A percentile compares a stretch with the other conserved stretches of the same genome.
These are phyloP conservation scores for Lithophane ornitopus DNA, from an alignment of 2,888 invertebrate species.

Conservation along the genomic window DNA sequence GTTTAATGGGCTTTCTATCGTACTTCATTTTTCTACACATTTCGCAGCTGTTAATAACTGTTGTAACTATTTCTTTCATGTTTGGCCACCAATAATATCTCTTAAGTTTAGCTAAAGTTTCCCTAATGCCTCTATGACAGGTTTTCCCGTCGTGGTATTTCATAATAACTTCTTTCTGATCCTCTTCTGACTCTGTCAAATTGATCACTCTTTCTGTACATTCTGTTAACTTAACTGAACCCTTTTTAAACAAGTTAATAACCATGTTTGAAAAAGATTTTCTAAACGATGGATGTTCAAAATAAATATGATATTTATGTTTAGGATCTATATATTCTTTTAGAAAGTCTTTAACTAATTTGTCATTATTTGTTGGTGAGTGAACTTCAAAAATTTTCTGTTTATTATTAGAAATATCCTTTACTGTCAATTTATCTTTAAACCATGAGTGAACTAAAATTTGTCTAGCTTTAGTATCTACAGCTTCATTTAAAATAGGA, in stretches of 20 bases:
- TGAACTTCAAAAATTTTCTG: neutral
- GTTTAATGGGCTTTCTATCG: conserved; percentile 6
- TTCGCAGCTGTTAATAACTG: conserved; percentile 10
- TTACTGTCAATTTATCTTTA: neutral
- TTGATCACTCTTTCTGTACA: neutral
- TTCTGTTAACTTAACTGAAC: neutral
- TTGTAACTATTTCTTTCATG: conserved; percentile 3
- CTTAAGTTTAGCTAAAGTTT: too few species aligned
- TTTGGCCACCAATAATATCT: neutral
- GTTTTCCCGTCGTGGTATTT: too few species aligned
- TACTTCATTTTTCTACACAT: conserved; percentile 6
- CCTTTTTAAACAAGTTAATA: neutral
- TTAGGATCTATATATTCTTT: neutral
- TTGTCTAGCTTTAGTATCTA: too few species aligned
- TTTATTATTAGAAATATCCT: neutral
- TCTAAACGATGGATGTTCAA: neutral
- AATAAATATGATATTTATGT: neutral
- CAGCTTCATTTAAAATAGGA: too few species aligned
- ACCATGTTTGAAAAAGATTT: conserved; percentile 6
- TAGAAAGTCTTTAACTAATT: neutral
- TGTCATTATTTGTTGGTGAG: neutral
- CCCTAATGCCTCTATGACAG: too few species aligned
- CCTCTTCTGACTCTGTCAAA: neutral
- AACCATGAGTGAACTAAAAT: too few species aligned
- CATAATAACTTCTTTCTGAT: neutral